These are phyloP conservation scores for Ophioderma brevispina DNA, from an alignment of 35 echinoderm and acorn worm species.

Conservation along the genomic window DNA sequence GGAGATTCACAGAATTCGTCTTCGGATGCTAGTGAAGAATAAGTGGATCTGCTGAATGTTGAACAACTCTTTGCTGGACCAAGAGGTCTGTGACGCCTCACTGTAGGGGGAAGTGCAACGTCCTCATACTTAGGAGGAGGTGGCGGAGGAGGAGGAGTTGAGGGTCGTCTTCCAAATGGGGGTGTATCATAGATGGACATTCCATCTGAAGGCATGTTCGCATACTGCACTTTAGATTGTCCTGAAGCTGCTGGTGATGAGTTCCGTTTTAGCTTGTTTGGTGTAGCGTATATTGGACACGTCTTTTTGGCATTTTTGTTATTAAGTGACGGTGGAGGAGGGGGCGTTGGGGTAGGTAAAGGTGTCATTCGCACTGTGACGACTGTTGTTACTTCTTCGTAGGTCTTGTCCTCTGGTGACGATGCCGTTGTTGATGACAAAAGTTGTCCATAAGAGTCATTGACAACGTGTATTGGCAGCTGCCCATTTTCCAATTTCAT, in stretches of 20 bases:
- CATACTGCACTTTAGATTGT: neutral
- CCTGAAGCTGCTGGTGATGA: neutral
- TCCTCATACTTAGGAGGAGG: neutral
- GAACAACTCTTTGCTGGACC: neutral
- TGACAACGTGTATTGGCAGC: neutral
- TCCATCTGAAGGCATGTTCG: neutral
- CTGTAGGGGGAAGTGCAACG: neutral
- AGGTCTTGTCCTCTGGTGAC: neutral
- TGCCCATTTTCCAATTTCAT: neutral
- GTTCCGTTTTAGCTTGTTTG: neutral
- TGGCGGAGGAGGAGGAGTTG: neutral
- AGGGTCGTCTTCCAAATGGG: neutral
- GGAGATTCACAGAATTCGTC: neutral
- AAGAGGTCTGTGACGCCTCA: neutral
- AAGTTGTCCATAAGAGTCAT: constrained; percentile 12
- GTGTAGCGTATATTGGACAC: neutral
- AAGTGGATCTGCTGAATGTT: neutral
- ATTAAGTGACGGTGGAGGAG: neutral
- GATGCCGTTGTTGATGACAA: too few species aligned
- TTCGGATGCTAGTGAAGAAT: neutral
- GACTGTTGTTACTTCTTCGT: neutral
- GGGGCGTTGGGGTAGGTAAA: neutral
- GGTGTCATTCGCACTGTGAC: neutral
- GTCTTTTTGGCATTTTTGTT: neutral
- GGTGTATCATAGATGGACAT: neutral